Percentiles rank a stretch among this genome's conserved stretches.
Conservation (phyloP, 1,140 invertebrate species). For the Drosophila dunni region DNA sequence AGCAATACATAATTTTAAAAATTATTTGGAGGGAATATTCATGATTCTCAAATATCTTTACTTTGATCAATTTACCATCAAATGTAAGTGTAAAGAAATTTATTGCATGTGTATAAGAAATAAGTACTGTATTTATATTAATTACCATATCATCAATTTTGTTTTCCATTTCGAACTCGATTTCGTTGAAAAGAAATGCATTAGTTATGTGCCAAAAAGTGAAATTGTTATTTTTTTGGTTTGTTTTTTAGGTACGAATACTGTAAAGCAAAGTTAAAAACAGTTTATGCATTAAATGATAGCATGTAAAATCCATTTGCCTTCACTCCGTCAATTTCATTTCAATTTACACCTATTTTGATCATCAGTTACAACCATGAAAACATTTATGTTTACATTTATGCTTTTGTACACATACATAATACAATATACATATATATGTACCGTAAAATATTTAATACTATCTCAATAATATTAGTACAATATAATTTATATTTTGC, state of each 20-base stretch:
- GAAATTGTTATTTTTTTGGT: conserved; percentile 35
- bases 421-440: conserved; percentile 50
- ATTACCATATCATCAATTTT: background rate
- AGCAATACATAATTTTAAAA: conserved; percentile 81
- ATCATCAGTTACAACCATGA: conserved; percentile 80
- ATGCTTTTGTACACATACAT: conserved; percentile 69
- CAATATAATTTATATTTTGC: conserved; percentile 50
- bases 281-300: conserved; percentile 53
- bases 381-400: conserved; percentile 69
- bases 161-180: background rate
- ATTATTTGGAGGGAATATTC: conserved; percentile 84
- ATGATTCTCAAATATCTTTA: conserved; percentile 78
- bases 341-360: conserved; percentile 77
- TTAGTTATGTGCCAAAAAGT: conserved; percentile 39
- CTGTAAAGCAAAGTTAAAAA: conserved; percentile 60
- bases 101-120: conserved; percentile 54
- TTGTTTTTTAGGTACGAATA: conserved; percentile 52
- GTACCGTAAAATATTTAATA: conserved; percentile 66
- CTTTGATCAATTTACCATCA: conserved; percentile 60
- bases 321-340: conserved; percentile 5
- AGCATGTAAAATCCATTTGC: conserved; percentile 56
- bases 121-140: conserved; percentile 47
- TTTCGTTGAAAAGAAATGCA: conserved; percentile 59
- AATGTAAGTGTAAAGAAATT: conserved; percentile 46
- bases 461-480: conserved; percentile 62